These are phyloP conservation scores for Colistium nudipinnis DNA, from an alignment of 2,113 vertebrate species.

Conservation along the genomic window DNA sequence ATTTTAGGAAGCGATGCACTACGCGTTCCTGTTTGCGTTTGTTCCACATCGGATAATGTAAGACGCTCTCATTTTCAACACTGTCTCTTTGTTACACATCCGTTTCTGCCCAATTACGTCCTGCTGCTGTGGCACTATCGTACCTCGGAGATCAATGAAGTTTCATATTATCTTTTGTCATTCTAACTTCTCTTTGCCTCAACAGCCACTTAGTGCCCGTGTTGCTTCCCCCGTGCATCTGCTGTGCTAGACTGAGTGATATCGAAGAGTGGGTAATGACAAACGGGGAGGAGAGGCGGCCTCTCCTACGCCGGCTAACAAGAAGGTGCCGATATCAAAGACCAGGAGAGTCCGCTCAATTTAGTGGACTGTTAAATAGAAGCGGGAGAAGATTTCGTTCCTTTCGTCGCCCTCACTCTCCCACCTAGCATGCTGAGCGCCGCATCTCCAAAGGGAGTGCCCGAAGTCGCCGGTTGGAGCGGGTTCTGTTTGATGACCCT, in stretches of 20 bases:
- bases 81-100: slow-evolving; percentile 3
- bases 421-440: slow-evolving; percentile 48
- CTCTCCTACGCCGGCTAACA: slow-evolving; percentile 28
- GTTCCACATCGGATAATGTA: slow-evolving; percentile 8
- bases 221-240: slow-evolving; percentile 30
- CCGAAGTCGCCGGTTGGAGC: slow-evolving; percentile 58
- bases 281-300: slow-evolving; percentile 38
- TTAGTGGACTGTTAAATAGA: slow-evolving; percentile 65
- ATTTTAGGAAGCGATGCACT: background rate
- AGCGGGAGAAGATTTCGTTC: slow-evolving; percentile 27
- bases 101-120: slow-evolving; percentile 26
- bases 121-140: background rate
- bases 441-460: slow-evolving; percentile 54
- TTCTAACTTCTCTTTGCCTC: slow-evolving; percentile 16
- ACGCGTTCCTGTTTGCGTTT: background rate
- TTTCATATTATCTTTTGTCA: slow-evolving; percentile 37
- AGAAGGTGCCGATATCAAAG: slow-evolving; percentile 66
- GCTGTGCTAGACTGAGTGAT: slow-evolving; percentile 39
- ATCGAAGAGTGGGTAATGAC: slow-evolving; percentile 53
- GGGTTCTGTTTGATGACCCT: slow-evolving; percentile 67
- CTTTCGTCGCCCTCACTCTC: slow-evolving; percentile 24
- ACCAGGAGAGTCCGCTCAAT: slow-evolving; percentile 47
- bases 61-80: slow-evolving; percentile 6
- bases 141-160: slow-evolving; percentile 36
- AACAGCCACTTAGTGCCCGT: slow-evolving; percentile 30